Evolutionary conservation across 2,797 vertebrate species (phyloP).

Genomic region (Mionectes olivaceus): DNA sequence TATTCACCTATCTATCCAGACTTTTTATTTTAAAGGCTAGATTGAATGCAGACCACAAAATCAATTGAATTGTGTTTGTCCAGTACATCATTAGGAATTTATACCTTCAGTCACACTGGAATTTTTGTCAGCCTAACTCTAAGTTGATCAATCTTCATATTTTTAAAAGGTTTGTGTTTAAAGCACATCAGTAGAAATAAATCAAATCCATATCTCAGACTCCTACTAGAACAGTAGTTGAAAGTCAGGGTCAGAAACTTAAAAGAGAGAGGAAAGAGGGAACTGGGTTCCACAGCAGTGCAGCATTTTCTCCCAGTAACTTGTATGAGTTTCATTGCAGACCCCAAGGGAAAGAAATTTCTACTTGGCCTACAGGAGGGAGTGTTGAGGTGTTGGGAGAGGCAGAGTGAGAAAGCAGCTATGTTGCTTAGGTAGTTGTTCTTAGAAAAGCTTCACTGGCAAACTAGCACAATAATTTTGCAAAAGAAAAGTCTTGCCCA

Average conservation of each 20-base stretch:
- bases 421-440: conserved; percentile 56
- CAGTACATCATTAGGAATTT: neutral
- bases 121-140: neutral
- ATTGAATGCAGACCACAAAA: neutral
- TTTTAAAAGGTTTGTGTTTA: neutral
- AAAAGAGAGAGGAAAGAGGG: neutral
- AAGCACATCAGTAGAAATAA: neutral
- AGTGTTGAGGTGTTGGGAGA: conserved; percentile 73
- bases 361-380: conserved; percentile 60
- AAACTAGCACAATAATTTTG: conserved; percentile 55
- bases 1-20: neutral
- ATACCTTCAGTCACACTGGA: neutral
- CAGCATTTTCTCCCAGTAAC: neutral
- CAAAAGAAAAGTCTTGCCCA: conserved; percentile 38
- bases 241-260: neutral
- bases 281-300: conserved; percentile 1
- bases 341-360: conserved; percentile 69
- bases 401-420: conserved; percentile 71
- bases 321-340: conserved; percentile 32
- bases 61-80: neutral
- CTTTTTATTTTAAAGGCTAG: neutral
- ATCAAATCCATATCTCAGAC: neutral
- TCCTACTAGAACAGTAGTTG: neutral
- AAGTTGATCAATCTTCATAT: neutral
- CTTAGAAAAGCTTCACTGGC: conserved; percentile 67